Base-by-base conservation (phyloP, 2,888 invertebrate genomes). In the Ophioninae sp. region DNA sequence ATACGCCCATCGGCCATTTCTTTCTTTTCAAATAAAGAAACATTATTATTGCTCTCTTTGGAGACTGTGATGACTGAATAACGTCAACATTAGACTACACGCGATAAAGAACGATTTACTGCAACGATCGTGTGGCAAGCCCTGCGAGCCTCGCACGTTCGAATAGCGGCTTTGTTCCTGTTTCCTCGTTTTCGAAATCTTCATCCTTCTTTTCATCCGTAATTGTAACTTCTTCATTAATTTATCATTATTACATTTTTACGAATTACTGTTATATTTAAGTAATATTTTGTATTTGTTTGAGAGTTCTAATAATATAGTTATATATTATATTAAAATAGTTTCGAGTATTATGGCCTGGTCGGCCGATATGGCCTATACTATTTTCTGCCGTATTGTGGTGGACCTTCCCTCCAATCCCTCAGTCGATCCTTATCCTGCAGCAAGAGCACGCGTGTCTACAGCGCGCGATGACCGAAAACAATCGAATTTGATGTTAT, bases 71-170 rank as follows among this genome's bases (percentile, higher is more conserved):
- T 64, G 70, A 78, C 70, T 78, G 70, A 61, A 62, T n/a, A 64
- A 50, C 70, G 61, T 78, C 61, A 78, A 78, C 39, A 78, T 78
- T 10, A 7, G 39, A 37, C 37, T 1, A 21, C 17, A n/a, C 17
- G n/a, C 61, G 64, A 78, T 78, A 64, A 78, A 68, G 37, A 56
- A 78, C 69, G 64, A 78, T 78, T 78, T 78, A 64, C 70, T 69
- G 64, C n/a, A 56, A 61, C 39, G 62, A 70, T 78, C 78, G 78
- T 78, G 70, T 69, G 23, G 30, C 50, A 44, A 50, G 37, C 39
- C 62, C 68, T 20, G 65, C 20, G 17, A 64, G 8, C 30, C 21
- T 20, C 56, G 5, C 30, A 44, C 17, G 21, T 78, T 23, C 10
- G 37, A 39, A 64, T 6, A 8, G 21, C 59, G 37, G 44, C 78